Evolutionary conservation across 1,140 invertebrate species (phyloP).

Genomic region (Aphelinus atriplicis): DNA sequence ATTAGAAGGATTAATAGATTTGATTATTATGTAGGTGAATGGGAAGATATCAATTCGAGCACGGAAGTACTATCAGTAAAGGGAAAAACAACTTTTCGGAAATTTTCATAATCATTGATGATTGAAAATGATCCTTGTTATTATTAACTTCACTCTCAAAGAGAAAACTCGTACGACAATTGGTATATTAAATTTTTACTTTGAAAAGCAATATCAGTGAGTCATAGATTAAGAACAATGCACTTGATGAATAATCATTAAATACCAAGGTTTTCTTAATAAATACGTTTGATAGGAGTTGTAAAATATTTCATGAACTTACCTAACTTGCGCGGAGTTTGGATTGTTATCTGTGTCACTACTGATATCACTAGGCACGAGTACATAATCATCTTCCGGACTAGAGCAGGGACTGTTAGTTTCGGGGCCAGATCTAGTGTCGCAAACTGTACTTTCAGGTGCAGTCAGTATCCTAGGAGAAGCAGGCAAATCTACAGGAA

Average conservation of each 20-base stretch:
- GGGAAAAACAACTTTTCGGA: too few species aligned
- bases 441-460: slow-evolving; percentile 56
- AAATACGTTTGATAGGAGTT: too few species aligned
- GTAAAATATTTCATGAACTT: slow-evolving; percentile 4
- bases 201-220: too few species aligned
- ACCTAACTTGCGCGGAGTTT: slow-evolving; percentile 57
- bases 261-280: too few species aligned
- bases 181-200: too few species aligned
- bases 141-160: too few species aligned
- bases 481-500: slow-evolving; percentile 59
- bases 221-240: too few species aligned
- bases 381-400: slow-evolving; percentile 87
- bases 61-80: neutral
- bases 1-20: too few species aligned
- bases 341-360: slow-evolving; percentile 64
- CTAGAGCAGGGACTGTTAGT: slow-evolving; percentile 69
- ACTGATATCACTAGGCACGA: slow-evolving; percentile 80
- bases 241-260: too few species aligned
- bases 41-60: neutral
- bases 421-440: slow-evolving; percentile 54
- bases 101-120: too few species aligned
- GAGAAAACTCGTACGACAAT: too few species aligned
- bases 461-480: slow-evolving; percentile 56
- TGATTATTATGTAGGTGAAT: neutral
- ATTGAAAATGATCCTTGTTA: too few species aligned